Evolutionary conservation across 2,888 invertebrate genomes (phyloP).

Genomic region (Cylloceria caligata): DNA sequence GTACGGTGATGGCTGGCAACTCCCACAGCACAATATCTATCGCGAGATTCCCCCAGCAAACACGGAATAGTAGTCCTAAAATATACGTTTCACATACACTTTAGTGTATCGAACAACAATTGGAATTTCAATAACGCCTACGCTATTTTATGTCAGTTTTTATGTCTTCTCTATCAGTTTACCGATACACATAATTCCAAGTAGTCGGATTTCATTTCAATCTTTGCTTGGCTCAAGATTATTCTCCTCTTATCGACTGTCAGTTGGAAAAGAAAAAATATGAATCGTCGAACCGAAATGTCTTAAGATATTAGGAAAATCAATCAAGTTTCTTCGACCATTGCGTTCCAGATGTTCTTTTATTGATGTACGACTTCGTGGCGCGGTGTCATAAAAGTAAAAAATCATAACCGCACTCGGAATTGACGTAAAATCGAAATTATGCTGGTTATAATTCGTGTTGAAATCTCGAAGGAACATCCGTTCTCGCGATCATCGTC

Average conservation of each 20-base stretch:
- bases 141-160: neutral
- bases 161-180: conserved; percentile 10
- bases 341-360: conserved; percentile 45
- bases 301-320: neutral
- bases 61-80: neutral
- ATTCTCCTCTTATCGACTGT: no score
- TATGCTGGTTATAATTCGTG: conserved; percentile 42
- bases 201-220: neutral
- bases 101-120: conserved; percentile 32
- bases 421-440: conserved; percentile 48
- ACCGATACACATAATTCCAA: neutral
- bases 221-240: no score
- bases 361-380: conserved; percentile 32
- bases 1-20: neutral
- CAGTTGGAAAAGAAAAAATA: neutral
- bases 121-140: conserved; percentile 40
- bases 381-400: conserved; percentile 34
- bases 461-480: conserved; percentile 17
- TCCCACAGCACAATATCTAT: neutral
- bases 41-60: no score
- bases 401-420: conserved; percentile 46
- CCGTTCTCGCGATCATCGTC: conserved; percentile 8
- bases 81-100: neutral
- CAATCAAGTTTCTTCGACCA: neutral
- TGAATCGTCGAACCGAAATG: neutral